Evolutionary conservation across 2,113 vertebrate species (phyloP), one percentile per base, ranked within the genome.

Genomic region (Gorsachius goisagi): DNA sequence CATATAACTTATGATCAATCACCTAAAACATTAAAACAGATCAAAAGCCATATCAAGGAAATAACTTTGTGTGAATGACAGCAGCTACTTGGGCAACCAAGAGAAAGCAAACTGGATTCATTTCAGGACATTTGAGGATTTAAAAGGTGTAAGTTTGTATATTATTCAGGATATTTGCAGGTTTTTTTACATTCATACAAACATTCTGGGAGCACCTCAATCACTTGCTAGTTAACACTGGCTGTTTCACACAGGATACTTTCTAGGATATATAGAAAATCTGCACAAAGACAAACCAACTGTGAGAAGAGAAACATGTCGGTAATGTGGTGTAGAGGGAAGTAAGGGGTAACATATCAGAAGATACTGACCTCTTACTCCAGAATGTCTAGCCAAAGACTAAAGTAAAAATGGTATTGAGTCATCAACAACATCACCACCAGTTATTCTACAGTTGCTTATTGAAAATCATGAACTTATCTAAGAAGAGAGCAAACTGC

Each of bases 1-100:
- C 98, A 15, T 98, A 99, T 49, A 98, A 75, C 75, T 99, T 99
- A 88, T 99, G 99, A 84, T 99, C 99, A 28, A 99, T 98, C 71
- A 99, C 99, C 99, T 99, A 68, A 33, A 81, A 20, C 22, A 77
- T 55, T 9, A 30, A 82, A 45, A 44, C 28, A 89, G 45, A 45
- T 28, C 37, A 44, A 83, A 41, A 76, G 39, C 15, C 30, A 2
- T 14, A 14, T 27, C 39, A 59, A 30, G 66, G 55, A 82, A 73
- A 39, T 18, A 30, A 14, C 33, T 19, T 4, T 1, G 7, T 26
- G 50, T 63, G 26, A 75, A 2, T 56, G 62, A 59, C 19, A 58
- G 28, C 15, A 79, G 27, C 52, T 68, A 17, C 63, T 27, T 27
- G 56, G 66, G 62, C 32, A 89, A 53, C 27, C 53, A 26, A 28